Conservation (phyloP, 2,113 vertebrate genomes). For the Crypturellus undulatus region DNA sequence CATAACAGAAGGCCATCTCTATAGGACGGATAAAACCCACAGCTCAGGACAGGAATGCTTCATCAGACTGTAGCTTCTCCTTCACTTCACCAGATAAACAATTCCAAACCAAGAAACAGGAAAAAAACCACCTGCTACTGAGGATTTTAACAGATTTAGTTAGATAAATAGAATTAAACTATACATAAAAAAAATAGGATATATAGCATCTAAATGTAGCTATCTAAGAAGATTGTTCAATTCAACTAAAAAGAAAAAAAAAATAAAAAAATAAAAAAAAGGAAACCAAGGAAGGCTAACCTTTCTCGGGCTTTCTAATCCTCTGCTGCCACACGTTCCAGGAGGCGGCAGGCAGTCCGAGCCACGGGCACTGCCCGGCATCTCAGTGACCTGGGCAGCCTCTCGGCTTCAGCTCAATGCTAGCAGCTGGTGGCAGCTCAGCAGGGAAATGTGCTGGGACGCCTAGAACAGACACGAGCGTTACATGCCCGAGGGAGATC, state of each 20-base stretch:
- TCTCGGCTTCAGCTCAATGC: conserved; percentile 7
- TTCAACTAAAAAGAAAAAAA: neutral
- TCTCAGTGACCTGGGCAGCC: conserved; percentile 6
- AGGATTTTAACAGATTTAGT: neutral
- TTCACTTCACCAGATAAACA: neutral
- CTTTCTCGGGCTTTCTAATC: conserved; percentile 38
- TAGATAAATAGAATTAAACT: neutral
- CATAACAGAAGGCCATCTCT: neutral
- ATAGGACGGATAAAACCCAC: neutral
- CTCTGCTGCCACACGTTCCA: conserved; percentile 62
- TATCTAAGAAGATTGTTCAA: neutral
- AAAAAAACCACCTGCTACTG: neutral
- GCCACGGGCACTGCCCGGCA: conserved; percentile 10
- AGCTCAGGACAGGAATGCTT: neutral
- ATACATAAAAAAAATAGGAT: neutral
- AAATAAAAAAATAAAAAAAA: neutral
- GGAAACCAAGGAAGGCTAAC: no score
- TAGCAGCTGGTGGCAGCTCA: conserved; percentile 49
- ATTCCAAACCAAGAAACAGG: neutral
- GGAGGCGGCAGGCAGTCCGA: conserved; percentile 36
- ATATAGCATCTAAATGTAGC: neutral
- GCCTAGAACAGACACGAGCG: neutral
- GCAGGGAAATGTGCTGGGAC: neutral
- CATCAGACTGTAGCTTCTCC: neutral
- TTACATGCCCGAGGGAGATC: neutral